These are phyloP conservation scores for Urechis unicinctus DNA, from an alignment of 2,888 invertebrate species.

Conservation along the genomic window DNA sequence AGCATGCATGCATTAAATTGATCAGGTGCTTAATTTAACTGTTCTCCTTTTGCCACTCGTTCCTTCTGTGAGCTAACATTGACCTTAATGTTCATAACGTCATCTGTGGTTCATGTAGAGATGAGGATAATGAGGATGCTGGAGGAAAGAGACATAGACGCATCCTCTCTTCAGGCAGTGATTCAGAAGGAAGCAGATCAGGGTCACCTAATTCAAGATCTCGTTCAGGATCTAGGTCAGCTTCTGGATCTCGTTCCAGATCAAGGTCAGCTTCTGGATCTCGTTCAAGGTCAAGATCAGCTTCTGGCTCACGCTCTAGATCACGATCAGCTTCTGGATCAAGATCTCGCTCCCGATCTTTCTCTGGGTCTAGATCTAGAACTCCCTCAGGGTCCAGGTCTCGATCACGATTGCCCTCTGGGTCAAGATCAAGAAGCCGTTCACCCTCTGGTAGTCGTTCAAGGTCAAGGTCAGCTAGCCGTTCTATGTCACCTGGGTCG, in stretches of 20 bases:
- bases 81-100: not conserved
- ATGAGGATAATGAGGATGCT: constrained; percentile 7
- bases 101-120: not conserved
- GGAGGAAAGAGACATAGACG: constrained; percentile 31
- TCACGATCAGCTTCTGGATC: constrained; percentile 53
- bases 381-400: constrained; percentile 14
- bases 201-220: constrained; percentile 45
- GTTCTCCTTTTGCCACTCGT: too few relatives aligned
- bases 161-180: constrained; percentile 42
- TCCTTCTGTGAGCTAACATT: not conserved
- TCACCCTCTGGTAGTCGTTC: constrained; percentile 7
- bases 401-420: constrained; percentile 8
- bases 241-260: constrained; percentile 4
- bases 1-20: not conserved
- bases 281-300: constrained; percentile 30
- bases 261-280: constrained; percentile 51
- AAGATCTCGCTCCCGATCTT: constrained; percentile 19
- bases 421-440: constrained; percentile 13
- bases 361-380: constrained; percentile 11
- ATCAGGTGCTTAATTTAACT: too few relatives aligned
- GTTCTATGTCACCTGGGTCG: too few relatives aligned
- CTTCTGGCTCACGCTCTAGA: constrained; percentile 20
- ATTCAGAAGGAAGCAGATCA: constrained; percentile 23
- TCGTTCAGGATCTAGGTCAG: constrained; percentile 9
- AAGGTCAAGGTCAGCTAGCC: too few relatives aligned